Evolutionary conservation across 2,113 vertebrate genomes (phyloP).

Genomic region (Echinops telfairi): DNA sequence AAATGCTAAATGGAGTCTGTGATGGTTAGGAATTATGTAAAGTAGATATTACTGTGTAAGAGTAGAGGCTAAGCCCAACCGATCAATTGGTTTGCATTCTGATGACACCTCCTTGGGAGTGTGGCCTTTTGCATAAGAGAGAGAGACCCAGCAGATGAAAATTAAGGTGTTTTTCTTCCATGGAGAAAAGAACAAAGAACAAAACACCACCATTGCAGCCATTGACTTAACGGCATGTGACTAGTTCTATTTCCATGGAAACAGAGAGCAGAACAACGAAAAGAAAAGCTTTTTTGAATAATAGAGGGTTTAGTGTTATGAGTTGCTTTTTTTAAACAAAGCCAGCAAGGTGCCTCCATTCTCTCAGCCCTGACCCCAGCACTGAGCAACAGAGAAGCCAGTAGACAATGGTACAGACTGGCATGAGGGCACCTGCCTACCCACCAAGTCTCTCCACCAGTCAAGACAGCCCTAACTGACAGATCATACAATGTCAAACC

Average conservation of each 20-base stretch:
- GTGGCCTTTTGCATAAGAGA: too few species aligned
- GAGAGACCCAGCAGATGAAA: constrained; percentile 34
- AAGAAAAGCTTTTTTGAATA: constrained; percentile 79
- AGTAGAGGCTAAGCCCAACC: too few species aligned
- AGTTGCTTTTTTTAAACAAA: constrained; percentile 66
- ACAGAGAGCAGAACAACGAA: constrained; percentile 82
- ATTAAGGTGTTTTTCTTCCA: constrained; percentile 77
- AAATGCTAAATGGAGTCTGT: too few species aligned
- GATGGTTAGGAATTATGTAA: too few species aligned
- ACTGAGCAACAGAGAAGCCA: constrained; percentile 31
- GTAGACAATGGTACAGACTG: not conserved
- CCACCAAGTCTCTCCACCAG: not conserved
- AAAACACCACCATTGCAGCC: constrained; percentile 77
- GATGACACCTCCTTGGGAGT: too few species aligned
- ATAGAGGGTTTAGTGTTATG: constrained; percentile 65
- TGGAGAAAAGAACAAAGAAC: constrained; percentile 83
- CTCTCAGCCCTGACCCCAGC: constrained; percentile 21
- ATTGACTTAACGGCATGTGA: constrained; percentile 81
- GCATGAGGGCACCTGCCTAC: constrained; percentile 26
- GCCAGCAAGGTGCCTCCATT: constrained; percentile 79
- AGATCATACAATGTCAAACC: not conserved
- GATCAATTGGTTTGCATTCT: too few species aligned
- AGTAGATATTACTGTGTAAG: too few species aligned
- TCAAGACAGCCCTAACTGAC: not conserved
- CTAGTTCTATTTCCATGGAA: constrained; percentile 89